Evolutionary conservation across 2,797 vertebrate species (phyloP).

Genomic region (Scyliorhinus canicula): DNA sequence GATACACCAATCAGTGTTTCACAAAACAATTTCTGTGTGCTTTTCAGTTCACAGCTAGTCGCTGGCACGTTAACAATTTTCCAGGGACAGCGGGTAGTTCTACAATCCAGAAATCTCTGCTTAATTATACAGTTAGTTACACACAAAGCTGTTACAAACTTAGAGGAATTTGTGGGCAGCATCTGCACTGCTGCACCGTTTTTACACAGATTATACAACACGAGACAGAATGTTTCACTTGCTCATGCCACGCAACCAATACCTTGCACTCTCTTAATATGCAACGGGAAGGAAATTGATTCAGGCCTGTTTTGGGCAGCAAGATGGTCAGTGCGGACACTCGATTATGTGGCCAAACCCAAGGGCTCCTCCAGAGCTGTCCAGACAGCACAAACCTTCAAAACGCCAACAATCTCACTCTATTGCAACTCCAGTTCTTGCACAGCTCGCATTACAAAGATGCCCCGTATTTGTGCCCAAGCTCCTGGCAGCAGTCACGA

Average conservation of each 20-base stretch:
- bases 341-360: neutral
- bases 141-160: neutral
- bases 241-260: too few species aligned
- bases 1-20: conserved; percentile 3
- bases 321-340: neutral
- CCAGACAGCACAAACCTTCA: neutral
- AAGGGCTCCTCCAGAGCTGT: neutral
- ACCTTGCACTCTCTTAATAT: neutral
- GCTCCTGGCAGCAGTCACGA: neutral
- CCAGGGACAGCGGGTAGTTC: neutral
- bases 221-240: neutral
- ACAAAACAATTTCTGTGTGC: conserved; percentile 13
- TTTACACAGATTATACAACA: neutral
- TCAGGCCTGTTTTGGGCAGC: neutral
- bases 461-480: neutral
- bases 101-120: neutral
- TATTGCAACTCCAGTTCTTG: neutral
- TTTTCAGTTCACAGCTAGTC: neutral
- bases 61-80: neutral
- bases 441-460: neutral
- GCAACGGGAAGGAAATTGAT: neutral
- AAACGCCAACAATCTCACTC: neutral
- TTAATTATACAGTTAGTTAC: neutral
- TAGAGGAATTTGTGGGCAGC: conserved; percentile 43
- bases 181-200: conserved; percentile 22